These are phyloP conservation scores for Eupithecia pulchellata DNA, from an alignment of 2,888 invertebrate genomes.

Conservation along the genomic window DNA sequence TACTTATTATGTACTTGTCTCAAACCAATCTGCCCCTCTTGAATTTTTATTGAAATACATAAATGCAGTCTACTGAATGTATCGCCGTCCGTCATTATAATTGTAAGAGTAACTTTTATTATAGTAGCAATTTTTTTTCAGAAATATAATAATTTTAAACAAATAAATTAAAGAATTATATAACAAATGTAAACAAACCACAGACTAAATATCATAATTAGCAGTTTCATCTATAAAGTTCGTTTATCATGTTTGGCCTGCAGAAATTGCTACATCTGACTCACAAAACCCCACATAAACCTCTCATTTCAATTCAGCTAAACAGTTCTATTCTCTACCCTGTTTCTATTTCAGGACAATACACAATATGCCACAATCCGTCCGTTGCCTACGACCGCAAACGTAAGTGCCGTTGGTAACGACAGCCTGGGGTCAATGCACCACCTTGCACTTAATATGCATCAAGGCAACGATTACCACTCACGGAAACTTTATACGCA, in stretches of 20 bases:
- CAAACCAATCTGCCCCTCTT: no score
- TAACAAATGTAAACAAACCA: no score
- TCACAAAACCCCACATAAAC: neutral
- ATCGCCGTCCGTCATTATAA: neutral
- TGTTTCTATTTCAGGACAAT: slow-evolving; percentile 37
- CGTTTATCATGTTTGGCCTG: no score
- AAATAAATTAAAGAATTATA: no score
- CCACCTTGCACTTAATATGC: slow-evolving; percentile 81
- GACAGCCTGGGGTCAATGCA: slow-evolving; percentile 73
- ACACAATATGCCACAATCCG: slow-evolving; percentile 36
- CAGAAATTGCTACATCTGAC: neutral
- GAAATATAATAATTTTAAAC: no score
- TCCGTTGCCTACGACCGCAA: slow-evolving; percentile 47
- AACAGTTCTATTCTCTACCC: slow-evolving; percentile 17
- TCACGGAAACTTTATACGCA: slow-evolving; percentile 42
- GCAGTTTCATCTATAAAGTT: no score
- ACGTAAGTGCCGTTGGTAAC: slow-evolving; percentile 53
- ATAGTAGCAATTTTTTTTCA: no score
- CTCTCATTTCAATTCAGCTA: neutral
- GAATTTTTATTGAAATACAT: no score
- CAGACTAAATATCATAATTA: no score
- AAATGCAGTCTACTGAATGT: neutral
- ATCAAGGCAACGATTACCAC: slow-evolving; percentile 63
- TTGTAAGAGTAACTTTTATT: no score
- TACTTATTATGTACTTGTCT: neutral